phyloP scores from a whole-genome alignment of 2,797 vertebrate species.

The Rhinogobio ventralis region DNA sequence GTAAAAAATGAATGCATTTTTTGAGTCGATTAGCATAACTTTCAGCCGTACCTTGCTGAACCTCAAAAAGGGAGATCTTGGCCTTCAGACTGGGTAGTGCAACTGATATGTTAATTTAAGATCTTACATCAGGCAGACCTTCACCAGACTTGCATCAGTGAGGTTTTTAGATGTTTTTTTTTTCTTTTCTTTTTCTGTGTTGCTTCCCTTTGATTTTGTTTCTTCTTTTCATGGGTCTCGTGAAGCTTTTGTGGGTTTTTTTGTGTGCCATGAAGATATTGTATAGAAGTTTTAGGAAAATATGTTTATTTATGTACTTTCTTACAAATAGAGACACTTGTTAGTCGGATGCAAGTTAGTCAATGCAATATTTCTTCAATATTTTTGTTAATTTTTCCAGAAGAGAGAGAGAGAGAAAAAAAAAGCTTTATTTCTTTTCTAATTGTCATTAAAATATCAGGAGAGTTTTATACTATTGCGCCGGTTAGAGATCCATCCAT shows the following conservation, averaged over 20 bases:
- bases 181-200: background rate
- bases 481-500: background rate
- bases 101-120: constrained; percentile 48
- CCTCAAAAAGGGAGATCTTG: constrained; percentile 5
- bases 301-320: background rate
- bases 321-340: background rate
- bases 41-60: background rate
- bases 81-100: constrained; percentile 31
- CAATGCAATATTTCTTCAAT: background rate
- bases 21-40: constrained; percentile 41
- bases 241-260: background rate
- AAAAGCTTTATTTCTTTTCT: background rate
- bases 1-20: constrained; percentile 17
- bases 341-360: background rate
- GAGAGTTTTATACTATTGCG: background rate
- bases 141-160: constrained; percentile 4
- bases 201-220: constrained; percentile 4
- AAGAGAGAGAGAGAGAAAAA: background rate
- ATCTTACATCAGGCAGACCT: constrained; percentile 27
- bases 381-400: background rate
- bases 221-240: background rate
- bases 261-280: background rate
- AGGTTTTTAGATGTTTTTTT: background rate
- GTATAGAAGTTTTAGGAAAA: background rate
- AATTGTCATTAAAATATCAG: background rate